Evolutionary conservation across 1,140 invertebrate genomes (phyloP).

Genomic region (Phymastichus coffea): DNA sequence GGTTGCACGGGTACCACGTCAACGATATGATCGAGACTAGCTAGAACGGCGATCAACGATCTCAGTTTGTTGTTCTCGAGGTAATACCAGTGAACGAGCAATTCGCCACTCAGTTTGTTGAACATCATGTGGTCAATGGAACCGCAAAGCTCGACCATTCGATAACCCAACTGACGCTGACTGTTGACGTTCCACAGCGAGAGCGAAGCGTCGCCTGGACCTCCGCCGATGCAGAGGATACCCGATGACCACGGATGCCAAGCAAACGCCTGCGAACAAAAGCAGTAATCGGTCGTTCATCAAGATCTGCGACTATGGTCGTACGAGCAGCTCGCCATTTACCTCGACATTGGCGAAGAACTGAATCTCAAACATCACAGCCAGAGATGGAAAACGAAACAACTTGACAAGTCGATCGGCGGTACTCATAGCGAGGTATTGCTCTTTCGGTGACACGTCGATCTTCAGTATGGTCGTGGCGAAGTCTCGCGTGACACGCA

Average conservation of each 20-base stretch:
- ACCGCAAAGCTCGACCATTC: slow-evolving; percentile 30
- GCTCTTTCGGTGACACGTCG: slow-evolving; percentile 35
- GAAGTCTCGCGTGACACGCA: not conserved
- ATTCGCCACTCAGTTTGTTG: slow-evolving; percentile 44
- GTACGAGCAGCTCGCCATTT: not conserved
- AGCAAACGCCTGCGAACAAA: slow-evolving; percentile 34
- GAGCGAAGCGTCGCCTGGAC: slow-evolving; percentile 33
- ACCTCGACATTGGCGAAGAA: slow-evolving; percentile 31
- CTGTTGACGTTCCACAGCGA: slow-evolving; percentile 40
- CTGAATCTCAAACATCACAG: slow-evolving; percentile 22
- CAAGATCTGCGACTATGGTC: too few species aligned
- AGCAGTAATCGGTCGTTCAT: not conserved
- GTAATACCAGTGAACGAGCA: slow-evolving; percentile 44
- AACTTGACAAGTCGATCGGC: slow-evolving; percentile 30
- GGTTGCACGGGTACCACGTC: slow-evolving; percentile 33
- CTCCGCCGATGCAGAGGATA: slow-evolving; percentile 40
- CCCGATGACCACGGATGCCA: slow-evolving; percentile 41
- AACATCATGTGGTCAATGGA: slow-evolving; percentile 37
- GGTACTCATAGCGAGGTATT: slow-evolving; percentile 28
- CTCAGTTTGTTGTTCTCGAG: slow-evolving; percentile 4
- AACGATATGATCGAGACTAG: slow-evolving; percentile 37
- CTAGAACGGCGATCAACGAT: slow-evolving; percentile 34
- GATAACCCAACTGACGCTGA: slow-evolving; percentile 21
- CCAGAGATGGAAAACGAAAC: slow-evolving; percentile 29
- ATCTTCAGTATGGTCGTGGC: slow-evolving; percentile 20